phyloP scores from a whole-genome alignment of 1,140 invertebrate genomes.

The Matsumurasca onukii region DNA sequence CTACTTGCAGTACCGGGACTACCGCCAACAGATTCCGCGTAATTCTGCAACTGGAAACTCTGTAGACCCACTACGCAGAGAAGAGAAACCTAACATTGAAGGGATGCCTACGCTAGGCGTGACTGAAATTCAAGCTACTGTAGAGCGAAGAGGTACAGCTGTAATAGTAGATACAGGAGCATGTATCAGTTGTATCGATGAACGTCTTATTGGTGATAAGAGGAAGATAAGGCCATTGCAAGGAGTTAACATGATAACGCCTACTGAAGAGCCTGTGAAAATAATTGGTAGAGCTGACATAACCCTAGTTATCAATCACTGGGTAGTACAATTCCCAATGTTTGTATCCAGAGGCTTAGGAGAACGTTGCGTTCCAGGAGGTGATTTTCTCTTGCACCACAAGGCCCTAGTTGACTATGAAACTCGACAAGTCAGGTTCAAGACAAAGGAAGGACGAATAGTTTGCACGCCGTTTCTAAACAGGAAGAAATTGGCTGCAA shows the following conservation, averaged over 20 bases:
- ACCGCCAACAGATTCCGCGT: neutral
- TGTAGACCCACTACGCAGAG: neutral
- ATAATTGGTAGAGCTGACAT: neutral
- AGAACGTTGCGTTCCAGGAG: neutral
- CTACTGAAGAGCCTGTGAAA: neutral
- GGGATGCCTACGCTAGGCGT: neutral
- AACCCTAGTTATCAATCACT: neutral
- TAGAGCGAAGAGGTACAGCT: neutral
- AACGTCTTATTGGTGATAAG: neutral
- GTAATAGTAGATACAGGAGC: conserved; percentile 1
- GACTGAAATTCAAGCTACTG: neutral
- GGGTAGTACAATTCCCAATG: neutral
- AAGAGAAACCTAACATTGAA: neutral
- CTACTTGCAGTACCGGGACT: neutral
- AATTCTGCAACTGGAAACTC: neutral
- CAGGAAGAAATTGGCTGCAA: neutral
- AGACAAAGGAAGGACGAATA: neutral
- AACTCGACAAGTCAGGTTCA: neutral
- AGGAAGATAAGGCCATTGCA: neutral
- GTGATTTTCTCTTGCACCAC: neutral
- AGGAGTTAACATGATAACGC: neutral
- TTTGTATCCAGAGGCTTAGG: neutral
- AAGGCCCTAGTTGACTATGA: neutral
- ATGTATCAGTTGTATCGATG: conserved; percentile 2
- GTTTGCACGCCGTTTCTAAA: neutral